Base-by-base conservation (phyloP, 2,113 vertebrate species). In the Oryzias melastigma region DNA sequence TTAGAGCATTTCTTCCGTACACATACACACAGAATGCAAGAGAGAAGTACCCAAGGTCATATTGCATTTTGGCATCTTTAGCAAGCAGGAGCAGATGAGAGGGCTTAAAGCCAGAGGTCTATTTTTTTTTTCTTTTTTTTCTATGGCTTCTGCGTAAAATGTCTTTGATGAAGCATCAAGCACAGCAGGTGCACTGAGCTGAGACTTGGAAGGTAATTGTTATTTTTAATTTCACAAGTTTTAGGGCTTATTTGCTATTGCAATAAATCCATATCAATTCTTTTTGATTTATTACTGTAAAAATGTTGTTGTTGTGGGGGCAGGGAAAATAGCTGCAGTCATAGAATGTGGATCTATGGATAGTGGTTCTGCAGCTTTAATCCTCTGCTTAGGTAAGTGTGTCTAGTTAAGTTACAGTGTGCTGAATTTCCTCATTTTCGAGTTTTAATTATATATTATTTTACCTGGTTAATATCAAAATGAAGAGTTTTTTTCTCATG, bases 261-360 rank as follows among this genome's bases (percentile, higher is more conserved):
- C 64, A 72, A 71, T 76, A 75, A 72, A 78, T 74, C 53, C 48
- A 65, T 43, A 81, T 85, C 81, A 75, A 75, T 83, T 83, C 68
- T 64, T 61, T 85, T 76, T 73, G 80, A 81, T 69, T 80, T 72
- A 56, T 66, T 71, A 47, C 66, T 55, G 55, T 73, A 59, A 59
- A 73, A 73, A 70, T 58, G 48, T 20, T 73, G 51, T 35, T 15
- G 22, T 52, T 58, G 51, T 74, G 54, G 58, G 3, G 3, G 20
- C 25, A 27, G 40, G 52, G 50, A 72, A 35, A n/a, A 22, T 10
- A 50, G 12, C 12, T 15, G 4, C 45, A 43, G 42, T 45, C 14
- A 35, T 46, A 17, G 18, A 27, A 17, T 41, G 22, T 58, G 46
- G 49, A 12, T 35, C 27, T 40, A 44, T 14, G n/a, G 35, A 35